These are phyloP conservation scores for Antennarius striatus DNA, from an alignment of 2,113 vertebrate species.

Conservation along the genomic window DNA sequence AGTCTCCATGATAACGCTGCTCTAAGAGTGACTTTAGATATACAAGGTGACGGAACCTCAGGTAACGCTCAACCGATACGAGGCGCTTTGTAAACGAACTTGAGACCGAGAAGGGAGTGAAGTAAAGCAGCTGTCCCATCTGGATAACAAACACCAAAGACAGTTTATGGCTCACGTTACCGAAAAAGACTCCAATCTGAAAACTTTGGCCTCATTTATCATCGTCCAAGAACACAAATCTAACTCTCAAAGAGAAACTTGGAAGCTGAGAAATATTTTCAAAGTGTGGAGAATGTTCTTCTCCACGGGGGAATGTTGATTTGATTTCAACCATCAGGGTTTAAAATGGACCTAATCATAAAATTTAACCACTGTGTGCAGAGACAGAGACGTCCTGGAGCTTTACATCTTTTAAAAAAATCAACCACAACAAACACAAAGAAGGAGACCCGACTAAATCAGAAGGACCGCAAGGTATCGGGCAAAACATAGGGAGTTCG, in stretches of 20 bases:
- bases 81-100: constrained; percentile 57
- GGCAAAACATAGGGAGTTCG: constrained; percentile 53
- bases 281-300: constrained; percentile 11
- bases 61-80: constrained; percentile 29
- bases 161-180: constrained; percentile 53
- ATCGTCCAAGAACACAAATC: constrained; percentile 45
- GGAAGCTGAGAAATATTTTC: constrained; percentile 4
- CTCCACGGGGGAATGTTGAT: constrained; percentile 5
- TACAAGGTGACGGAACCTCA: constrained; percentile 22
- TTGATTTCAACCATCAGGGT: constrained; percentile 8
- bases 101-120: constrained; percentile 55
- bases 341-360: not conserved
- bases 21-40: not conserved
- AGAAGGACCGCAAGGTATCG: constrained; percentile 54
- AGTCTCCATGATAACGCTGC: no score
- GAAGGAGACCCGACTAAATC: constrained; percentile 49
- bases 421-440: constrained; percentile 19
- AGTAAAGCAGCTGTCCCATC: constrained; percentile 55
- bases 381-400: not conserved
- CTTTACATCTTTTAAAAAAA: constrained; percentile 6
- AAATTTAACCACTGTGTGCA: not conserved
- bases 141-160: constrained; percentile 51
- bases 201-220: constrained; percentile 38
- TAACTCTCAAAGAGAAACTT: constrained; percentile 27
- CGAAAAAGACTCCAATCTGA: constrained; percentile 43